These are phyloP conservation scores for Helobdella robusta DNA, from an alignment of 2,888 invertebrate genomes.

Conservation along the genomic window DNA sequence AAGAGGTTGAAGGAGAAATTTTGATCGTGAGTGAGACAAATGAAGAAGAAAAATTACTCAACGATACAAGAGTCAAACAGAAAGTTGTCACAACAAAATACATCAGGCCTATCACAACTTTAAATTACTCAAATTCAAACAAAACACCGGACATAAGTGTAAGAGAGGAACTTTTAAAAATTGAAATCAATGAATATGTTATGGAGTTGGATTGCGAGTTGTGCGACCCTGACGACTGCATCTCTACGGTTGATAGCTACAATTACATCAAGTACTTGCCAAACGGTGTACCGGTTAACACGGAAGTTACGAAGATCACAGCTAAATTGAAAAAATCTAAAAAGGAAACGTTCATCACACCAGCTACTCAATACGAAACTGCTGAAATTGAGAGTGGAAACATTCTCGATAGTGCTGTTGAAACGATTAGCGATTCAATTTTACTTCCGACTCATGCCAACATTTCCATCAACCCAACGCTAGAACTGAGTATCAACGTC, in stretches of 20 bases:
- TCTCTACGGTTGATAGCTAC: conserved; percentile 21
- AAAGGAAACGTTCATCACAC: background rate
- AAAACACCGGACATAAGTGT: conserved; percentile 18
- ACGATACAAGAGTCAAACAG: conserved; percentile 23
- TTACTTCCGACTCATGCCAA: background rate
- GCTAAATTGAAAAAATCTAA: conserved; percentile 22
- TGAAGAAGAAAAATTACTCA: conserved; percentile 25
- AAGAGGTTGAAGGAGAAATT: conserved; percentile 26
- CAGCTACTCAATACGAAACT: background rate
- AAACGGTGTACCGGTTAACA: conserved; percentile 26
- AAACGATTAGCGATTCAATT: background rate
- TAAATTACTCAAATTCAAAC: background rate
- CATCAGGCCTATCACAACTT: conserved; percentile 26
- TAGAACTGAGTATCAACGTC: background rate
- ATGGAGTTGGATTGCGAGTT: conserved; percentile 24
- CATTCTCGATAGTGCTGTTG: too few species aligned
- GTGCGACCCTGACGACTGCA: conserved; percentile 15
- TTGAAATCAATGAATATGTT: conserved; percentile 27
- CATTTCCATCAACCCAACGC: background rate
- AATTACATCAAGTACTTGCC: conserved; percentile 25
- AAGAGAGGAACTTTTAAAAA: conserved; percentile 28
- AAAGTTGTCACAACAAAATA: conserved; percentile 28
- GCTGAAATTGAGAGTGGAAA: background rate
- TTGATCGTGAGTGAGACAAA: conserved; percentile 15
- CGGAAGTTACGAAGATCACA: conserved; percentile 22